Conservation (phyloP, 2,113 vertebrate species). For the Salvator merianae region DNA sequence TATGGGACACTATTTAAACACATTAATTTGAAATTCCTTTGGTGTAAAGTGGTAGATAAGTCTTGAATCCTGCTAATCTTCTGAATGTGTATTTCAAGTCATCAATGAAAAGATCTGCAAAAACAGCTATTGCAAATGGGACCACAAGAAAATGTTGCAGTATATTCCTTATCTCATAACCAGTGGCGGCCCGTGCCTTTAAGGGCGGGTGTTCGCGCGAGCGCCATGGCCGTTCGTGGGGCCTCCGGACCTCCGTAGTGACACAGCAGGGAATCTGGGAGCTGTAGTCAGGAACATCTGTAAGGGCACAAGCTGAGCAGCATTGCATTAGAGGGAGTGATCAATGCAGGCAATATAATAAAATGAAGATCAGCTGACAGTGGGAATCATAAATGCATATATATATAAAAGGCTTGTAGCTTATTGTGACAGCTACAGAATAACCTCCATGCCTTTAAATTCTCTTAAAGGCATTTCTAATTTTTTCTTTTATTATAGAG, state of each 20-base stretch:
- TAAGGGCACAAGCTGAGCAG: too few species aligned
- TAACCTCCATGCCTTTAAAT: not conserved
- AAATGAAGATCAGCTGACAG: not conserved
- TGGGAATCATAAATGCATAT: not conserved
- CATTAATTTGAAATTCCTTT: not conserved
- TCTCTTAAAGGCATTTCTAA: conserved; percentile 40
- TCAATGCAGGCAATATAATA: not conserved
- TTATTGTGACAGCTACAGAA: not conserved
- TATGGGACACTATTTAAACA: not conserved
- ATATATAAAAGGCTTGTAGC: not conserved
- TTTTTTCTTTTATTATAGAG: conserved; percentile 20
- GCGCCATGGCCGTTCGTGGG: too few species aligned
- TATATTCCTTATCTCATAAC: not conserved
- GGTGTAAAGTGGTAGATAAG: not conserved
- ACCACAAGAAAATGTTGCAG: not conserved
- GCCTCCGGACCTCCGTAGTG: too few species aligned
- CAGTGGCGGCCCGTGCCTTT: too few species aligned
- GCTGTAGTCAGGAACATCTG: too few species aligned
- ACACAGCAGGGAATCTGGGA: too few species aligned
- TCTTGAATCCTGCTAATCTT: not conserved
- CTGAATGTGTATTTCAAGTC: not conserved
- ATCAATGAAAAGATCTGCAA: not conserved
- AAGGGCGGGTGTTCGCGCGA: too few species aligned
- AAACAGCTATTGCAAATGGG: not conserved
- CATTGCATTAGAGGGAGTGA: not conserved